Evolutionary conservation across 1,140 invertebrate species (phyloP), one percentile per base, ranked within the genome.

Genomic region (Leptinotarsa lineolata): DNA sequence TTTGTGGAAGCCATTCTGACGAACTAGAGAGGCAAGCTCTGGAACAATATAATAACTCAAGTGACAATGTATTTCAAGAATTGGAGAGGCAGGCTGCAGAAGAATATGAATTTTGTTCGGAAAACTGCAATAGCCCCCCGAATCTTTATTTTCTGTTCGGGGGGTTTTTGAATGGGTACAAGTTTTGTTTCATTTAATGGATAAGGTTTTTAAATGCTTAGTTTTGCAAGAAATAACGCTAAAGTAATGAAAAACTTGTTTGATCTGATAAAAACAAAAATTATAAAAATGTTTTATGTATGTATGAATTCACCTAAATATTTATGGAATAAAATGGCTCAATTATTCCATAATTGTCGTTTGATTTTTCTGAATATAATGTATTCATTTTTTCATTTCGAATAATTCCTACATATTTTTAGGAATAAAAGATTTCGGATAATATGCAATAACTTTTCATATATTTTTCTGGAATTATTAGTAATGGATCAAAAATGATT

Each of bases 71-170:
- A 46, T 83, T 79, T 60, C 80, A 75, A 21, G 82, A 83, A 58
- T 65, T 83, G 71, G 82, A 83, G 74, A 73, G 80, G 24, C 81
- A 83, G 66, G 82, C 82, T 2, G 76, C 77, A 46, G 82, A 83
- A 72, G 81, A 83, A 68, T 83, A 82, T 73, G 79, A 83, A 22
- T 68, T 58, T 13, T 68, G 74, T 72, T 78, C 81, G 80, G 81
- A 82, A 83, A 83, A 83, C 81, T 81, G 64, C 72, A 75, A 66
- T 54, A 68, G 78, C 81, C 81, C 81, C 81, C 80, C 81, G 80
- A 82, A 77, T 74, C 20, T 54, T 73, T 46, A 45, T 58, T 69
- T 78, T 39, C 67, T 72, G 71, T 78, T 82, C 80, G 80, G 81
- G 81, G 81, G 81, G 81, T 79, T 73, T 44, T 63, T n/a, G 46